Evolutionary conservation across 37 sponge, comb jelly and placozoan genomes (phyloP), one percentile per base, ranked within the genome.

Genomic region (Eunapius fragilis): DNA sequence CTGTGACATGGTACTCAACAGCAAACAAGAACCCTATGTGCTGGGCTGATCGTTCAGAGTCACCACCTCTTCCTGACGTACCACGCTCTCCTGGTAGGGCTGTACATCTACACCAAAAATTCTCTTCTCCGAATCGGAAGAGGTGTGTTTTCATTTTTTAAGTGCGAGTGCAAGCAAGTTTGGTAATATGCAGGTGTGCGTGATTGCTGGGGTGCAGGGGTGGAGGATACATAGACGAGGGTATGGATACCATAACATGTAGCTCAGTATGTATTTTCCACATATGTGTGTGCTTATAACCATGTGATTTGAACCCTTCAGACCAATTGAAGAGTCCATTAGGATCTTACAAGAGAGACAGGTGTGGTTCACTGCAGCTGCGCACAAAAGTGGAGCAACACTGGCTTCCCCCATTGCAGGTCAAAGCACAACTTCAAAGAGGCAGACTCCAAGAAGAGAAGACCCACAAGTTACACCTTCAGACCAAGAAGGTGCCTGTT

Each of bases 21-120:
- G 58, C 58, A 58, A 58, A 58, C 58, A 58, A 11, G 58, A 17
- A 86, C 7, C 33, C 28, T 13, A 50, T 69, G 2, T 87, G 84
- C 7, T 91, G 92, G 92, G 92, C 92, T 31, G 92, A 91, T 58
- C 69, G 92, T 9, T 87, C 79, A 78, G 92, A 91, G 33, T 91
- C 92, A 2, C 88, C 92, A 26, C 92, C 89, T 11, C 35, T 87
- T 37, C 23, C 87, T 3, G 87, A 87, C 30, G 48, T 79, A 5
- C 75, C 75, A 11, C 58, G 87, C 5, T 87, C 87, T 6, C 87
- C 87, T 12, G 87, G 87, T 17, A 75, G 89, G 26, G 92, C 86
- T 74, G 82, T 88, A 25, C 93, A 94, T 69, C 84, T 97, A 0
- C 97, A 97, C 71, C 97, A 94, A 85, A 79, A 93, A 0, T 93